Evolutionary conservation across 2,888 invertebrate genomes (phyloP).

Genomic region (Melanophora roralis): DNA sequence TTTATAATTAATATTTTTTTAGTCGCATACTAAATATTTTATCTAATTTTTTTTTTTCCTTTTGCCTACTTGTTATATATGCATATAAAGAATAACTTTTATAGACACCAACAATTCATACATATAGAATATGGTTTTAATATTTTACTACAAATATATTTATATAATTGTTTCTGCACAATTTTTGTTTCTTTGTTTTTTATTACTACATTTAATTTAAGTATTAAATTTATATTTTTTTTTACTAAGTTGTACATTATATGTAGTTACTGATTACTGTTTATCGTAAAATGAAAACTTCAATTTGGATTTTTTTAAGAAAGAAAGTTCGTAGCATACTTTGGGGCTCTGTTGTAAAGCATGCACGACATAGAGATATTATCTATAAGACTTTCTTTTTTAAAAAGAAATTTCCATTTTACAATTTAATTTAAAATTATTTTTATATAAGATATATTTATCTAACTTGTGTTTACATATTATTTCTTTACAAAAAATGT

Average conservation of each 20-base stretch:
- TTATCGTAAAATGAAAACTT: constrained; percentile 58
- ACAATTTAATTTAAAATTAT: constrained; percentile 29
- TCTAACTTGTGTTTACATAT: neutral
- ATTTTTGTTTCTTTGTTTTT: neutral
- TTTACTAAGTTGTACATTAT: neutral
- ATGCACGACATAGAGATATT: constrained; percentile 50
- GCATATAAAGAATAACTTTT: neutral
- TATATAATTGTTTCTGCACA: constrained; percentile 49
- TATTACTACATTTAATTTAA: constrained; percentile 25
- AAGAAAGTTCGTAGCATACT: constrained; percentile 54
- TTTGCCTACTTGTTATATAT: neutral
- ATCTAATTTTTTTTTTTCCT: neutral
- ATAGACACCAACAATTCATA: constrained; percentile 57
- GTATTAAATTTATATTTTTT: neutral
- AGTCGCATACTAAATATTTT: constrained; percentile 18
- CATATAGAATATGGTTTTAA: constrained; percentile 16
- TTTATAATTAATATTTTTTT: no score
- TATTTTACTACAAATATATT: constrained; percentile 54
- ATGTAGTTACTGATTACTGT: neutral
- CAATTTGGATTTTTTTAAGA: neutral
- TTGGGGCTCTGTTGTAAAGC: constrained; percentile 62
- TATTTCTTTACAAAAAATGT: neutral
- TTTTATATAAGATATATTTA: neutral
- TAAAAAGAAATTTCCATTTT: constrained; percentile 55
- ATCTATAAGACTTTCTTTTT: constrained; percentile 12